Evolutionary conservation across 2,113 vertebrate species (phyloP), one percentile per base, ranked within the genome.

Genomic region (Daphoenositta chrysoptera): DNA sequence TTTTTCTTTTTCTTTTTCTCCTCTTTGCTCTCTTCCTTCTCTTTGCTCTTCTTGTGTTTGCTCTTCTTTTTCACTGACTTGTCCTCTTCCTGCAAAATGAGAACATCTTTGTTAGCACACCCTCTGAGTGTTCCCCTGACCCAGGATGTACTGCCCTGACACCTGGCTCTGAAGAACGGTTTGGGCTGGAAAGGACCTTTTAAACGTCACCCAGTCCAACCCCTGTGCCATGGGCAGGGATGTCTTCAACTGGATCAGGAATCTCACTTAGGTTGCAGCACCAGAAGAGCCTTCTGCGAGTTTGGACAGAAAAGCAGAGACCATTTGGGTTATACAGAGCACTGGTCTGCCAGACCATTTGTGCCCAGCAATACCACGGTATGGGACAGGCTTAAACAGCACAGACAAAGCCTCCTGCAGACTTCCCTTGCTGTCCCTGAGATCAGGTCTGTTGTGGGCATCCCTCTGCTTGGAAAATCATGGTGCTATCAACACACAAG

Each of bases 1-100:
- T 98, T 98, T 83, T 98, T 98, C 80, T 98, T 92, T 39, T 92
- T 92, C 91, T 98, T 92, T 23, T 87, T 91, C 84, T 98, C 98
- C 14, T 98, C 98, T 73, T 97, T 93, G 16, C 96, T 95, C n/a
- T 99, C 98, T 2, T 98, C 99, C 69, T 98, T 99, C 78, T 98
- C 98, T 94, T 98, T 99, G 94, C 80, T 92, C 73, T 98, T 99
- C 97, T 98, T 99, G 91, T 98, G 98, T 92, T 98, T 99, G 96
- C 98, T 98, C 94, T 98, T 99, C 98, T 98, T 99, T 93, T 98
- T 99, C 28, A 89, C 68, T 1, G 95, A 97, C 90, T 99, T 99
- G 5, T 99, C 99, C 11, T 99, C 99, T 77, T 99, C 99, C 98
- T 99, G 94, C 17, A 79, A 87, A 54, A 69, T 1, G 37, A 83